A percentile compares a stretch with the other conserved stretches of the same genome.
These are phyloP conservation scores for Zeus faber DNA, from an alignment of 2,113 vertebrate species.

Conservation along the genomic window DNA sequence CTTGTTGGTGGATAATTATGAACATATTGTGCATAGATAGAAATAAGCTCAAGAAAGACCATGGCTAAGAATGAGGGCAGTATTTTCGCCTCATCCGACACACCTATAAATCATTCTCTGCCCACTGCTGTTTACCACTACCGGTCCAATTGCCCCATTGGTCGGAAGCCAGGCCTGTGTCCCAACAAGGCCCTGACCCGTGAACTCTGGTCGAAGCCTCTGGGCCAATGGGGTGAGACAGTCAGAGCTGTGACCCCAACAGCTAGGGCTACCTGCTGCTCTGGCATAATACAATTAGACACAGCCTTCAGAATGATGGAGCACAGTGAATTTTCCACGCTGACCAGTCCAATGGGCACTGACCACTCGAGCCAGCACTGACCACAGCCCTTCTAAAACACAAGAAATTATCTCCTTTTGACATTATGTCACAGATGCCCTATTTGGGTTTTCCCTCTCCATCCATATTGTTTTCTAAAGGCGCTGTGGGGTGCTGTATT, in stretches of 20 bases:
- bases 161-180: conserved; percentile 80
- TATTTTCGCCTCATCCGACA: conserved; percentile 51
- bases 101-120: conserved; percentile 76
- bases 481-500: conserved; percentile 17
- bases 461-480: conserved; percentile 44
- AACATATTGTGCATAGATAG: conserved; percentile 53
- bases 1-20: conserved; percentile 38
- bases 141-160: conserved; percentile 73
- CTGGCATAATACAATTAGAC: conserved; percentile 86
- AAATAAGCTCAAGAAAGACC: conserved; percentile 33
- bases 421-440: conserved; percentile 57
- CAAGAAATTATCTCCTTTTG: conserved; percentile 52
- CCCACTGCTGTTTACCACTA: conserved; percentile 74
- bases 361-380: conserved; percentile 41
- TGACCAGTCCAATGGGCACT: conserved; percentile 69
- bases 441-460: conserved; percentile 43
- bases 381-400: conserved; percentile 34
- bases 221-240: conserved; percentile 76
- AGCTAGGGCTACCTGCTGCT: conserved; percentile 94
- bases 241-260: conserved; percentile 71
- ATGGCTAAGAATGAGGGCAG: conserved; percentile 37
- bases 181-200: conserved; percentile 84
- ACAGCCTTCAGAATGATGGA: conserved; percentile 90
- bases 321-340: conserved; percentile 76
- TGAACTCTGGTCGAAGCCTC: conserved; percentile 76